These are phyloP conservation scores for Phaetusa simplex DNA, from an alignment of 2,113 vertebrate genomes.

Conservation along the genomic window DNA sequence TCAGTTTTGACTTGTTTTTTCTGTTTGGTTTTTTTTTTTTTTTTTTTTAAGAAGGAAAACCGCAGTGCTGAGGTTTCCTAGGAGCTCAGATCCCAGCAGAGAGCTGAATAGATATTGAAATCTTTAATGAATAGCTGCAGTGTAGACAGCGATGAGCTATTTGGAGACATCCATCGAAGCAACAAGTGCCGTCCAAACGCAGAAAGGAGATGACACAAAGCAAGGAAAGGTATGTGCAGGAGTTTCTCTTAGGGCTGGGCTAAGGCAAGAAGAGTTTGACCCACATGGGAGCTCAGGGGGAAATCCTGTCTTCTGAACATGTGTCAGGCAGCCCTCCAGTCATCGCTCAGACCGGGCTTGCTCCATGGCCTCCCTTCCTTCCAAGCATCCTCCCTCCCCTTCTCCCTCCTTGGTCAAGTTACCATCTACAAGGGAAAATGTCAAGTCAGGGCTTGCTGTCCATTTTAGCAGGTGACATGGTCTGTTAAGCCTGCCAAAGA, in stretches of 20 bases:
- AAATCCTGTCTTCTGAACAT: background rate
- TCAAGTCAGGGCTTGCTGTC: background rate
- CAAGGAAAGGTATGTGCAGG: background rate
- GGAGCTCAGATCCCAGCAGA: background rate
- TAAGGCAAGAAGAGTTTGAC: background rate
- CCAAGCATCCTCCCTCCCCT: background rate
- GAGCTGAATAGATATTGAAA: background rate
- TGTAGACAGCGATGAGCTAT: background rate
- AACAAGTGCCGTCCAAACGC: background rate
- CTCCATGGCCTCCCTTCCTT: background rate
- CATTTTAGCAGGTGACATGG: background rate
- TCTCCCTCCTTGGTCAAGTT: background rate
- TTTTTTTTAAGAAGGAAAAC: background rate
- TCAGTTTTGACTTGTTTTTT: background rate
- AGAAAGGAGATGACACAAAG: background rate
- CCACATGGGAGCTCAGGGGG: background rate
- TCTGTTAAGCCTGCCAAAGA: background rate
- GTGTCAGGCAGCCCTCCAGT: background rate
- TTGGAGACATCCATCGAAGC: background rate
- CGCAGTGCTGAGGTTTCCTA: background rate
- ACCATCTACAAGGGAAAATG: background rate
- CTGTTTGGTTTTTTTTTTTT: too few relatives aligned
- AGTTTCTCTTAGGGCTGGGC: background rate
- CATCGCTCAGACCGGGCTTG: background rate
- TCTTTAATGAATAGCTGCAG: background rate